Evolutionary conservation across 2,797 vertebrate species (phyloP), one percentile per base, ranked within the genome.

Genomic region (Platalea minor): DNA sequence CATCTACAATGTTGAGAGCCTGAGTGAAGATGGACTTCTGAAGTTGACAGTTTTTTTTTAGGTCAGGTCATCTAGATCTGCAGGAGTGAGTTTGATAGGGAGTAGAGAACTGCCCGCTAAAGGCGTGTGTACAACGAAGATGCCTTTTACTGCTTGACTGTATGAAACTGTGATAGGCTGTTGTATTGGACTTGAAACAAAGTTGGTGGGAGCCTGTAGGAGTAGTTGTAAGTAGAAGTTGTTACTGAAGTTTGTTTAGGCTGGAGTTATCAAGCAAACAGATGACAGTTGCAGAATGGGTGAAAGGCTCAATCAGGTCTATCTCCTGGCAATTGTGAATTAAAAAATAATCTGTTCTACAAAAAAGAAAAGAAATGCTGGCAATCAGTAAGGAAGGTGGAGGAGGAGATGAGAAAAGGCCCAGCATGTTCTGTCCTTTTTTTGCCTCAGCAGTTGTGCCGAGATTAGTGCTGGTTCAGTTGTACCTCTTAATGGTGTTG

Each of bases 11-110:
- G 18, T 8, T 84, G 19, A 59, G 37, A 87, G 50, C 13, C 45
- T 33, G 74, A 73, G 23, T 46, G 54, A 25, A 41, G 64, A 33
- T 45, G 45, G 35, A 15, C 20, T 81, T 56, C 12, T n/a, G 37
- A 23, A 31, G 24, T 3, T 70, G 51, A 4, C 1, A 7, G 21
- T 6, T 51, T 15, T 85, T 85, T 85, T 65, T n/a, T 45, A 17
- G 46, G 39, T 79, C 31, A 23, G 0, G 0, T 29, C 43, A 17
- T 33, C 16, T 10, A 23, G 43, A 45, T 39, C 11, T 70, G 33
- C 39, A 67, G 81, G 54, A 48, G 15, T n/a, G 25, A 63, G 59
- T 75, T 54, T 33, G 37, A 18, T 15, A 10, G 12, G 64, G 60
- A 37, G 11, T 10, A 41, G 50, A 70, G 43, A 79, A 60, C 65